A percentile compares a stretch with the other conserved stretches of the same genome.
phyloP scores from a whole-genome alignment of 2,797 vertebrate species.

The Poeciliopsis gracilis region DNA sequence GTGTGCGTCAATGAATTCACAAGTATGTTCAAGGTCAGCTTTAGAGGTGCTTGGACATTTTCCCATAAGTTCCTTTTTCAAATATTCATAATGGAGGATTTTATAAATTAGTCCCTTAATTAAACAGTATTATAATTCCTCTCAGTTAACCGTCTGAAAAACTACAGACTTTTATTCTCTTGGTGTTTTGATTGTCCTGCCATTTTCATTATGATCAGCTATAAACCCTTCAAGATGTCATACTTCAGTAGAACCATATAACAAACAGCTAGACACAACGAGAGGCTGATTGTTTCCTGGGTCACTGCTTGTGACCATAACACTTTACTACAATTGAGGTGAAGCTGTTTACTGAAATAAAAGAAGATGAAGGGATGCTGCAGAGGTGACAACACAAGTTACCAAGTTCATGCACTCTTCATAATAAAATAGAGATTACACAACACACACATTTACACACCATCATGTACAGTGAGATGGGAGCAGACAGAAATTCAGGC shows the following conservation, averaged over 20 bases:
- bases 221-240: conserved; percentile 29
- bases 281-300: conserved; percentile 37
- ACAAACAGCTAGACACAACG: conserved; percentile 5
- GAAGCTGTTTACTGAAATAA: conserved; percentile 11
- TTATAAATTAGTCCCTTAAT: not conserved
- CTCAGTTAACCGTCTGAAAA: not conserved
- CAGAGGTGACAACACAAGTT: not conserved
- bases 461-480: not conserved
- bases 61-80: not conserved
- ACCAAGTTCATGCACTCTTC: not conserved
- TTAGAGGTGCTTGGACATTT: not conserved
- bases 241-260: not conserved
- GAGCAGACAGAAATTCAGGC: not conserved
- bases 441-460: not conserved
- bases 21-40: not conserved
- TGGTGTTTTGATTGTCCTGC: conserved; percentile 19
- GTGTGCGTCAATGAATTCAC: not conserved
- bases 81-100: not conserved
- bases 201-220: conserved; percentile 31
- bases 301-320: conserved; percentile 2
- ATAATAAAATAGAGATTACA: not conserved
- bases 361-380: not conserved
- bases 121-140: not conserved
- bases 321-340: conserved; percentile 17
- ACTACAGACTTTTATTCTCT: conserved; percentile 16